phyloP scores from a whole-genome alignment of 1,140 invertebrate species.

The Aphelinus atriplicis region DNA sequence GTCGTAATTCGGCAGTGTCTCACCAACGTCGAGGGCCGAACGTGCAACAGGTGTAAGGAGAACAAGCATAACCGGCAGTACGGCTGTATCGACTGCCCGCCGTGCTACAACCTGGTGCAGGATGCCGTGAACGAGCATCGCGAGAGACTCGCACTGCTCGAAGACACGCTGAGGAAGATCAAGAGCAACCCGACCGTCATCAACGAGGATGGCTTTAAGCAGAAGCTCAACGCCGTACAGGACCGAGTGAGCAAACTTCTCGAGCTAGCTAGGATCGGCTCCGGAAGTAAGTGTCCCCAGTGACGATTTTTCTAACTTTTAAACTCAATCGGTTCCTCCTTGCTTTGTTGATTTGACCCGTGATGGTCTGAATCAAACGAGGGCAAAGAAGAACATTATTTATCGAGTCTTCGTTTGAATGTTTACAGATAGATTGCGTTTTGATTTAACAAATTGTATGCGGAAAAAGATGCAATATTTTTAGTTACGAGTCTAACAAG shows the following conservation, averaged over 20 bases:
- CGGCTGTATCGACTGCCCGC: slow-evolving; percentile 89
- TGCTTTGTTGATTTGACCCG: no score
- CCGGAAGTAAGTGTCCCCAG: slow-evolving; percentile 65
- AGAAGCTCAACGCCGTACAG: slow-evolving; percentile 78
- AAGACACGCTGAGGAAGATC: slow-evolving; percentile 75
- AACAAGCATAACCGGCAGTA: slow-evolving; percentile 88
- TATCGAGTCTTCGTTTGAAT: no score
- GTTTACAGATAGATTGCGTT: no score
- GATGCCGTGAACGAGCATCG: slow-evolving; percentile 86
- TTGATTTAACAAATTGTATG: no score
- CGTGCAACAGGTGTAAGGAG: slow-evolving; percentile 93
- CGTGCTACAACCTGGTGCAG: slow-evolving; percentile 93
- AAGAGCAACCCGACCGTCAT: slow-evolving; percentile 81
- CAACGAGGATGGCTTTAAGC: slow-evolving; percentile 85
- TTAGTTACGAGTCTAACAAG: no score
- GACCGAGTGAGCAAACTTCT: slow-evolving; percentile 77
- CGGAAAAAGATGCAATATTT: no score
- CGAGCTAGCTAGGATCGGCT: slow-evolving; percentile 74
- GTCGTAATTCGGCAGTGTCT: slow-evolving; percentile 70
- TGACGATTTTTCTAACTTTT: no score
- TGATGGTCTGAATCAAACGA: no score
- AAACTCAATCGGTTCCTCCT: no score
- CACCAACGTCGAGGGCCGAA: slow-evolving; percentile 88
- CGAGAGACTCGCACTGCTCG: slow-evolving; percentile 77
- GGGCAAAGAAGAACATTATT: no score